Percentiles rank a stretch among this genome's conserved stretches.
Evolutionary conservation across 1,140 invertebrate species (phyloP).

Genomic region (Schlechtendalia chinensis): DNA sequence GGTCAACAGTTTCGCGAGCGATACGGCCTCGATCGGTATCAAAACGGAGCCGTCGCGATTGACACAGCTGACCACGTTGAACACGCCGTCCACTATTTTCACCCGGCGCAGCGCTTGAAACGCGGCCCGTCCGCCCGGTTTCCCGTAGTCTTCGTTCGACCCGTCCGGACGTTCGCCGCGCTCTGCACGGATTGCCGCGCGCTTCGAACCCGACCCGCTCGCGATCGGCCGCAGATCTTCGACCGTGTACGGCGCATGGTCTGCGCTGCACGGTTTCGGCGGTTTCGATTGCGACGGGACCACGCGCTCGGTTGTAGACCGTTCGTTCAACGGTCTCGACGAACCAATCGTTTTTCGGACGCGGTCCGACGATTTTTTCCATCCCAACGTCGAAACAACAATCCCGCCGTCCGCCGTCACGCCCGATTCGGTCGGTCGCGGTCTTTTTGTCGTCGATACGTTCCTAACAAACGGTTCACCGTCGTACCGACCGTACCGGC

Average conservation of each 20-base stretch:
- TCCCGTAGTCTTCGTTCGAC: too few species aligned
- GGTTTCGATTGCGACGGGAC: too few species aligned
- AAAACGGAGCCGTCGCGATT: neutral
- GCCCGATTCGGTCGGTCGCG: neutral
- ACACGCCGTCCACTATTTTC: slow-evolving; percentile 6
- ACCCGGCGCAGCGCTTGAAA: neutral
- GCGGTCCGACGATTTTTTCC: neutral
- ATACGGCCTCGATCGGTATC: slow-evolving; percentile 16
- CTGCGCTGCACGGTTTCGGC: too few species aligned
- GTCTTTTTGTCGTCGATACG: neutral
- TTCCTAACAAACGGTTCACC: too few species aligned
- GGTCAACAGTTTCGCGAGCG: slow-evolving; percentile 12
- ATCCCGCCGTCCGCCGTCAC: neutral
- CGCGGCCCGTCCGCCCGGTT: neutral
- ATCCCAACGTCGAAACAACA: neutral
- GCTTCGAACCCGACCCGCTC: too few species aligned
- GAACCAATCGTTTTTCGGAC: too few species aligned
- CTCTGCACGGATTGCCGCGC: too few species aligned
- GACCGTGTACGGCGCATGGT: neutral
- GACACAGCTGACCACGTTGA: slow-evolving; percentile 4
- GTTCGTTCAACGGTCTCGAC: too few species aligned
- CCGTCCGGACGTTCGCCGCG: too few species aligned
- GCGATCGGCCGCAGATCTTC: slow-evolving; percentile 9
- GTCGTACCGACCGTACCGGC: too few species aligned
- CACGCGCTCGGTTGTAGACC: too few species aligned